Conservation (phyloP, 2,888 invertebrate genomes). For the Pterostichus madidus region DNA sequence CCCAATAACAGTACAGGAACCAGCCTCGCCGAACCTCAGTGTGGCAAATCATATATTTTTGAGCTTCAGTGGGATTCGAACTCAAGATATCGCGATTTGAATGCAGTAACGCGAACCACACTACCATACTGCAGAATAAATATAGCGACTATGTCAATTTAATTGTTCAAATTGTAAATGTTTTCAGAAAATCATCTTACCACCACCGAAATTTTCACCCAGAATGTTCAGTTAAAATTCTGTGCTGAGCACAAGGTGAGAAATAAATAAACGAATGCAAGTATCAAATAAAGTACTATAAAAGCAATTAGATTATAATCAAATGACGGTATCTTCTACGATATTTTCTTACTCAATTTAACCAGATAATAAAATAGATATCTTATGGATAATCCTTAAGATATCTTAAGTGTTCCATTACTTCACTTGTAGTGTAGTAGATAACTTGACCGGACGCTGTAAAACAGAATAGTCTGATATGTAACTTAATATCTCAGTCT, state of each 20-base stretch:
- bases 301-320: conserved; percentile 42
- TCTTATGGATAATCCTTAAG: conserved; percentile 32
- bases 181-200: no score
- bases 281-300: conserved; percentile 21
- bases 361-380: conserved; percentile 27
- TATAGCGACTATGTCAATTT: no score
- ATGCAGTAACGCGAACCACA: no score
- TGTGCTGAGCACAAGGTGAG: not conserved
- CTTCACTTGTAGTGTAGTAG: not conserved
- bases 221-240: no score
- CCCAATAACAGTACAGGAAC: no score
- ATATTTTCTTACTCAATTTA: conserved; percentile 42
- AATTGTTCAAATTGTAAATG: no score
- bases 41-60: no score
- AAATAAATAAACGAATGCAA: conserved; percentile 1
- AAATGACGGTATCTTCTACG: conserved; percentile 11
- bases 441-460: conserved; percentile 22
- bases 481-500: conserved; percentile 13
- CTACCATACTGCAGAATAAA: no score
- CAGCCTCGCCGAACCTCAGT: no score
- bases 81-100: no score
- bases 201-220: no score
- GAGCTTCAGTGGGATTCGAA: no score
- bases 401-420: conserved; percentile 35
- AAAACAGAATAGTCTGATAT: not conserved